These are phyloP conservation scores for Neogobius melanostomus DNA, from an alignment of 2,113 vertebrate genomes.

Conservation along the genomic window DNA sequence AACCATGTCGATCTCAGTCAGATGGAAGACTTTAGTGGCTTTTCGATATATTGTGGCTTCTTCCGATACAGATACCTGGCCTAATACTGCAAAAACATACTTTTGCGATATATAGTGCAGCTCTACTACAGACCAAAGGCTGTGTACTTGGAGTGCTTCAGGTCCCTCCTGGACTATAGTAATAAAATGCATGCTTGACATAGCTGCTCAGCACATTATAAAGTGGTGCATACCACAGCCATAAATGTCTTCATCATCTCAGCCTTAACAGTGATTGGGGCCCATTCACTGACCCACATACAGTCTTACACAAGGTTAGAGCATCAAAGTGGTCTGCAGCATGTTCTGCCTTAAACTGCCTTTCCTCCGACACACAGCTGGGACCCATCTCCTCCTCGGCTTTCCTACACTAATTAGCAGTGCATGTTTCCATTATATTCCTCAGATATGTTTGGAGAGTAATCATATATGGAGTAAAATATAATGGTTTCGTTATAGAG, in stretches of 20 bases:
- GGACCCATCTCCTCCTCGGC: constrained; percentile 14
- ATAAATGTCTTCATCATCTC: constrained; percentile 16
- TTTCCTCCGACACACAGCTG: constrained; percentile 1
- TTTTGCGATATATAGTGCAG: too few relatives aligned
- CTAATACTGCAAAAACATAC: too few relatives aligned
- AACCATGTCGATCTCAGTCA: too few relatives aligned
- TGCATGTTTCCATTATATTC: constrained; percentile 19
- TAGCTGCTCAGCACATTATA: constrained; percentile 11
- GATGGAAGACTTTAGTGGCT: too few relatives aligned
- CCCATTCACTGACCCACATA: constrained; percentile 13
- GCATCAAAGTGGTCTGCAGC: constrained; percentile 7
- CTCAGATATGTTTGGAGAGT: background rate
- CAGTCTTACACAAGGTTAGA: constrained; percentile 9
- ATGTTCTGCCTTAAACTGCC: background rate
- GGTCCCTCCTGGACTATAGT: background rate
- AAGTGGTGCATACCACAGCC: constrained; percentile 5
- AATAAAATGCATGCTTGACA: constrained; percentile 11
- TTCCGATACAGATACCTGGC: too few relatives aligned
- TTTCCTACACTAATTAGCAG: constrained; percentile 16
- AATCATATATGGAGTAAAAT: too few relatives aligned
- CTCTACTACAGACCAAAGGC: background rate
- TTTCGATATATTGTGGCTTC: too few relatives aligned
- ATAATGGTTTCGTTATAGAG: too few relatives aligned
- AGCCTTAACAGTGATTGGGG: constrained; percentile 4
- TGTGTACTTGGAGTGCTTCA: background rate